Percentiles rank a stretch among this genome's conserved stretches.
phyloP scores from a whole-genome alignment of 2,797 vertebrate genomes.

The Dermochelys coriacea region DNA sequence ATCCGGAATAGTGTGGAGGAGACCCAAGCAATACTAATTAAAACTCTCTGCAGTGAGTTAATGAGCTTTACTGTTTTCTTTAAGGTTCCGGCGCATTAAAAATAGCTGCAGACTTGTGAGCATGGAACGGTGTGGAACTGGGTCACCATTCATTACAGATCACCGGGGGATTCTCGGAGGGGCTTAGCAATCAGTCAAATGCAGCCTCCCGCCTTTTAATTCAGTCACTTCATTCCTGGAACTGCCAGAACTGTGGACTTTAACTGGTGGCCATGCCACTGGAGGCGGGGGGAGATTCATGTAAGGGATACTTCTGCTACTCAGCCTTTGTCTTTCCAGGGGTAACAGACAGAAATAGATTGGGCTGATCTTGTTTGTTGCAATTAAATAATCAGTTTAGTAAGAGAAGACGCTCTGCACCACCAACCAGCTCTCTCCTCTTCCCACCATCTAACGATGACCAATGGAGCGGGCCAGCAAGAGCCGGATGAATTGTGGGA shows the following conservation, averaged over 20 bases:
- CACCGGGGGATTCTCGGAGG: no score
- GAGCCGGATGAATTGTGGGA: neutral
- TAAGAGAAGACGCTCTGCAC: neutral
- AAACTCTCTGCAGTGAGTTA: no score
- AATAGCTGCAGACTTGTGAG: no score
- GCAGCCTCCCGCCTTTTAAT: neutral
- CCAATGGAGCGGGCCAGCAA: neutral
- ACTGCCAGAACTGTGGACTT: neutral
- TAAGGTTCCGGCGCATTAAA: no score
- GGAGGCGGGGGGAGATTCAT: rapidly evolving
- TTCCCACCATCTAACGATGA: neutral
- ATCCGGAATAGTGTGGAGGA: no score
- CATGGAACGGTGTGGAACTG: no score
- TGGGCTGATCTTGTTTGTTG: neutral
- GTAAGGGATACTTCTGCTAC: neutral
- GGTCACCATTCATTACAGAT: no score
- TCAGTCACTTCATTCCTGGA: neutral
- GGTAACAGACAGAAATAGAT: neutral
- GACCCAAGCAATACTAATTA: no score
- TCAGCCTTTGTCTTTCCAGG: neutral
- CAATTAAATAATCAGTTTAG: neutral
- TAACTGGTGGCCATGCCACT: neutral
- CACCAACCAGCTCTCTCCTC: neutral
- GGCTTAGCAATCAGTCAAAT: neutral
- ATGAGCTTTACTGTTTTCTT: no score